Base-by-base conservation (phyloP, 2,113 vertebrate genomes). In the Lepus americanus region DNA sequence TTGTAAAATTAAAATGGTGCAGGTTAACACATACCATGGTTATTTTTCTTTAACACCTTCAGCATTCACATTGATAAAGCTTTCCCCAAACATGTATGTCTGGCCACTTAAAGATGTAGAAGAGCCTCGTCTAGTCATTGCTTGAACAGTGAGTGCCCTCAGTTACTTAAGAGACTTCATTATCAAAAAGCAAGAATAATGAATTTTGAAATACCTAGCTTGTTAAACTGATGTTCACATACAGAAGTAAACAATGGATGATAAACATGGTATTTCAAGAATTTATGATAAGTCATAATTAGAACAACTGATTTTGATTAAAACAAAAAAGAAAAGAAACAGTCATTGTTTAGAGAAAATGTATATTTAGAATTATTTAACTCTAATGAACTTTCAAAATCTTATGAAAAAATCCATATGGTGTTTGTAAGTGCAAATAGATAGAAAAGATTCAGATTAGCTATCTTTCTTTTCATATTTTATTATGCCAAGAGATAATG, bases 391-490 rank as follows among this genome's bases (percentile, higher is more conserved):
- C 92, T 96, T 94, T 72, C 20, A 94, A 72, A 92, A 53, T 94
- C 20, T 72, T 92, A 72, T 67, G 69, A 29, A 92, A 94, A 92
- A 96, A 70, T 73, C 44, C 82, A 80, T 92, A 83, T 92, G 69
- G 77, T 79, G 7, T 90, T 16, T 73, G 9, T 63, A 87, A 86
- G 22, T 92, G 23, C 33, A 94, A 84, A 95, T 19, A 94, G 39
- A 79, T 33, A 22, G 81, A 97, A 74, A 81, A 87, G 31, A 79
- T 59, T 90, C 74, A 59, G 94, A 96, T 97, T 55, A 96, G n/a
- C 81, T 88, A 96, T 94, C 14, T 97, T 98, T 97, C 79, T 96
- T 98, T 97, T 97, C 92, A 79, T 89, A 78, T 96, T 91, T 97
- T 87, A 78, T 96, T 67, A 92, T 97, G 90, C 77, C 96, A 96